phyloP scores from a whole-genome alignment of 2,888 invertebrate genomes.

The Cephus sareptanus region DNA sequence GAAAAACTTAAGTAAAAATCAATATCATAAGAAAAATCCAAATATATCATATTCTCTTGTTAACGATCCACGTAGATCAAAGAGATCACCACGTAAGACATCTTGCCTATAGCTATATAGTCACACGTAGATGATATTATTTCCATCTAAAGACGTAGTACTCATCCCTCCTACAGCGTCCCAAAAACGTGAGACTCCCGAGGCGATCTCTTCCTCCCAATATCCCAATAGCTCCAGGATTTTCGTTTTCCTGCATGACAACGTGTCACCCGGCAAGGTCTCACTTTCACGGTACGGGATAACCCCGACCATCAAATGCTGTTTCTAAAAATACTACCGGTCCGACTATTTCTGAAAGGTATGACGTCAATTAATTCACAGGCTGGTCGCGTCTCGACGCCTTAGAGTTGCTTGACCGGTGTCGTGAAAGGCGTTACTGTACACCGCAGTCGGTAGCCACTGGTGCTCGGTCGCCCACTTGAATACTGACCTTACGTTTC shows the following conservation, averaged over 20 bases:
- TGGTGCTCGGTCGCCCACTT: slow-evolving; percentile 9
- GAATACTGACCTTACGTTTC: slow-evolving; percentile 44
- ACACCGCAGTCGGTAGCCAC: not conserved
- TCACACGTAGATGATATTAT: not conserved
- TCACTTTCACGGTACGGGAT: slow-evolving; percentile 5
- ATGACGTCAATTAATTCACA: not conserved
- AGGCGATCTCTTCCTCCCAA: not conserved
- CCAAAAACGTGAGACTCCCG: not conserved
- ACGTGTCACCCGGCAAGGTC: slow-evolving; percentile 23
- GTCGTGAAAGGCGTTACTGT: not conserved
- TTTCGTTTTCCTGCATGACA: not conserved
- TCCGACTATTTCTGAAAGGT: not conserved
- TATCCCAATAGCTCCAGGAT: not conserved
- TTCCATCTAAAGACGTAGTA: not conserved
- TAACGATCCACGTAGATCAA: too few species aligned
- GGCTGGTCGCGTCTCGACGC: not conserved
- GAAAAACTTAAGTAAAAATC: too few species aligned
- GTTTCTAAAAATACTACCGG: not conserved
- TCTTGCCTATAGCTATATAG: not conserved
- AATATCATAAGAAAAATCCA: too few species aligned
- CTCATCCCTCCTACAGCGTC: not conserved
- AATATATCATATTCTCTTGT: too few species aligned
- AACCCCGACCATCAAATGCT: not conserved
- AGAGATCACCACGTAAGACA: too few species aligned
- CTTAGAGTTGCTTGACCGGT: not conserved